Base-by-base conservation (phyloP, 2,797 vertebrate species). In the Anguilla obscura region DNA sequence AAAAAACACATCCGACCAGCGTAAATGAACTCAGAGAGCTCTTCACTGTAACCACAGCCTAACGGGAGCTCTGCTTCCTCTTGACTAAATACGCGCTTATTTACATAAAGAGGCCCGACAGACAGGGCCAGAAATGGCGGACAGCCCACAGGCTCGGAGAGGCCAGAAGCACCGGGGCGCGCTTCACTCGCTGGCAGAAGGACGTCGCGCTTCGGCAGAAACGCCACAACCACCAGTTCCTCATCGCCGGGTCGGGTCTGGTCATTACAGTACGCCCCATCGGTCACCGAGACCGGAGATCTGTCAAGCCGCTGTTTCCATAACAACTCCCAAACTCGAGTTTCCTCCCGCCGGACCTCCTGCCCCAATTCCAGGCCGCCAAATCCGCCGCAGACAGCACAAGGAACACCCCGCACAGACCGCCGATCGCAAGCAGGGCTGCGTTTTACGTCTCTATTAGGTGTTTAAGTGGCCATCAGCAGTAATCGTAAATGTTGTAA, bases 241-340 rank as follows among this genome's bases (percentile, higher is more conserved):
- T 86, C 89, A 88, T 69, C 85, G 69, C 79, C 90, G n/a, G 83
- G 88, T 89, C 87, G 66, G 90, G 95, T 91, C 94, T 92, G 92
- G 94, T 94, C 94, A 95, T 95, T 95, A 89, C 74, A 88, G 85
- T 85, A 69, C 89, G 85, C 86, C 90, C 87, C 90, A 89, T 89
- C 89, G 92, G 93, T 95, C 95, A 96, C 93, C 92, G 94, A 94
- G 93, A 95, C 95, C 93, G 91, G 93, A 92, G 94, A 95, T 94
- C 95, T 94, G 93, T 95, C 95, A 95, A 93, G 93, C 90, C 89
- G 88, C 93, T 94, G 95, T 96, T 96, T 93, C 95, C 95, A 95
- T 95, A 95, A 94, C 95, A 90, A 96, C 95, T 36, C 66, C 58
- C 69, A 60, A 74, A 86, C 33, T 76, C 85, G 6, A 69, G n/a